Evolutionary conservation across 1,140 invertebrate species (phyloP).

Genomic region (Copidosoma floridanum): DNA sequence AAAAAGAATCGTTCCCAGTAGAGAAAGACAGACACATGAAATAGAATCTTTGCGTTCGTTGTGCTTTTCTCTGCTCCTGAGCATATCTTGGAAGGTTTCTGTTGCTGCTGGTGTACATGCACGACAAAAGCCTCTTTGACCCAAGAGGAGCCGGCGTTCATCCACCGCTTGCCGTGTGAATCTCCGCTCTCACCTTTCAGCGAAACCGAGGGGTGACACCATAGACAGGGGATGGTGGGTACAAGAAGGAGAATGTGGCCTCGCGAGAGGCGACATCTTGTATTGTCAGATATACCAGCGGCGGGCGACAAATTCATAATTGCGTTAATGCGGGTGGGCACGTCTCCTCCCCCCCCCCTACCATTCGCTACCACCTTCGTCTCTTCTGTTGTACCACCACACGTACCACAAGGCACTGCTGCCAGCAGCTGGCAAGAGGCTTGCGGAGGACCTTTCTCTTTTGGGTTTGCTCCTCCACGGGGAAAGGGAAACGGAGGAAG

Average conservation of each 20-base stretch:
- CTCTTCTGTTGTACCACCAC: slow-evolving; percentile 20
- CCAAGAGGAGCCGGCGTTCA: too few relatives aligned
- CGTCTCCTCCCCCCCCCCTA: slow-evolving; percentile 41
- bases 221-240: slow-evolving; percentile 17
- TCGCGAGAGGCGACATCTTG: slow-evolving; percentile 25
- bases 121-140: slow-evolving; percentile 4
- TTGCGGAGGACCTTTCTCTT: slow-evolving; percentile 15
- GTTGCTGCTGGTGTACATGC: neutral
- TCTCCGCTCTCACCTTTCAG: neutral
- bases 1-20: too few relatives aligned
- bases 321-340: slow-evolving; percentile 51
- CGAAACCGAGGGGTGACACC: slow-evolving; percentile 4
- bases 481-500: neutral
- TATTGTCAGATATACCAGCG: slow-evolving; percentile 51
- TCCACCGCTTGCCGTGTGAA: too few relatives aligned
- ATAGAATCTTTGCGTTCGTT: neutral
- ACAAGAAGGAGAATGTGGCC: slow-evolving; percentile 21
- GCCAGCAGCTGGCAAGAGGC: slow-evolving; percentile 11
- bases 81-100: too few relatives aligned
- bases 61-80: too few relatives aligned
- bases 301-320: slow-evolving; percentile 58
- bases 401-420: slow-evolving; percentile 13
- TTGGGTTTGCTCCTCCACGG: neutral
- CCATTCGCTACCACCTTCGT: slow-evolving; percentile 1
- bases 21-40: too few relatives aligned